These are phyloP conservation scores for Todiramphus chloris DNA, from an alignment of 2,113 vertebrate species.

Conservation along the genomic window DNA sequence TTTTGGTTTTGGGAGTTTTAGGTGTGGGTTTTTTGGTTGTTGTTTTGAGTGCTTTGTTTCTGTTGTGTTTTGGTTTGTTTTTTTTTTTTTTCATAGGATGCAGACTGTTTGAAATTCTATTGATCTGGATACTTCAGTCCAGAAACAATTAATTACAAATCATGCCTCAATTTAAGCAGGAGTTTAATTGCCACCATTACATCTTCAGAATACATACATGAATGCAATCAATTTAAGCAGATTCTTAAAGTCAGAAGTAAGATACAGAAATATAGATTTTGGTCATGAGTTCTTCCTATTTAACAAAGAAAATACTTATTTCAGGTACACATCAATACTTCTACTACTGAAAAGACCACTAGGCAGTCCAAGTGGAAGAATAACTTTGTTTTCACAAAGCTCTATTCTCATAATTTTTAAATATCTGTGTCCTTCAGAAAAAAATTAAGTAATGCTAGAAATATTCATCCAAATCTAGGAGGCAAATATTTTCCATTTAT, in stretches of 20 bases:
- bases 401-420: background rate
- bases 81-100: background rate
- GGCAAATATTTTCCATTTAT: background rate
- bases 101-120: background rate
- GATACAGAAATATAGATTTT: background rate
- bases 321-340: background rate
- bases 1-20: background rate
- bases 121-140: background rate
- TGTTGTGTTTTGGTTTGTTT: background rate
- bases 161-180: background rate
- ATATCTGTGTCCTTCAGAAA: background rate
- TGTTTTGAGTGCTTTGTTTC: too few species aligned
- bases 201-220: background rate
- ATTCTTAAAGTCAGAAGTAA: background rate
- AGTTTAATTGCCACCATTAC: background rate
- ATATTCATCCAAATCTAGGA: background rate
- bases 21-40: background rate
- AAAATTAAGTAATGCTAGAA: background rate
- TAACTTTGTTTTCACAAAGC: accelerated
- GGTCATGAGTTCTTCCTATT: background rate
- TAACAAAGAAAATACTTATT: background rate
- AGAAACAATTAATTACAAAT: background rate
- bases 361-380: background rate
- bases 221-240: background rate
- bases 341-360: background rate